A percentile compares a stretch with the other conserved stretches of the same genome.
phyloP scores from a whole-genome alignment of 1,140 invertebrate genomes.

The Anoplolepis gracilipes region DNA sequence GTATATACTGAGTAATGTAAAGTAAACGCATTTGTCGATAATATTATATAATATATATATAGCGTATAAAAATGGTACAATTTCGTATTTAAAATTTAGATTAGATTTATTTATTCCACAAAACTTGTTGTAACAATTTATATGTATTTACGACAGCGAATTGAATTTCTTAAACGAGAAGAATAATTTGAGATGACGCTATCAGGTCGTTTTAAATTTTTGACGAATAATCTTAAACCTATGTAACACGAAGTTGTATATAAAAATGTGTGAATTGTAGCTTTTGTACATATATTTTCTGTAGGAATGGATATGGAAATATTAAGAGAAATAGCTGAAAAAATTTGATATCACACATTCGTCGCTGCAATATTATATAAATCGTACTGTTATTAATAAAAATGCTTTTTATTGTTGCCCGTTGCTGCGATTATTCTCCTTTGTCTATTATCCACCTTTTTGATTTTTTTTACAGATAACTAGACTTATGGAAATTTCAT shows the following conservation, averaged over 20 bases:
- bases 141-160: neutral
- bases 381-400: slow-evolving; percentile 78
- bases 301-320: neutral
- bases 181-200: neutral
- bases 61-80: slow-evolving; percentile 46
- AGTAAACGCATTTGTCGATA: slow-evolving; percentile 34
- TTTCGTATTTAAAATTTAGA: slow-evolving; percentile 52
- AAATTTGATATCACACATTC: slow-evolving; percentile 62
- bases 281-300: slow-evolving; percentile 72
- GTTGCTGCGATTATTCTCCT: neutral
- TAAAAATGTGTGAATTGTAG: slow-evolving; percentile 53
- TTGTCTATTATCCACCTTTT: neutral
- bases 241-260: slow-evolving; percentile 55
- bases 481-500: no score
- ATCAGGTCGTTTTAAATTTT: neutral
- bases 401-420: slow-evolving; percentile 73
- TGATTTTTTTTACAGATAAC: neutral
- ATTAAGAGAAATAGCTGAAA: slow-evolving; percentile 34
- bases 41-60: neutral
- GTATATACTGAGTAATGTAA: slow-evolving; percentile 54
- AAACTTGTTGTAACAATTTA: slow-evolving; percentile 9
- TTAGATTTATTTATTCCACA: slow-evolving; percentile 65
- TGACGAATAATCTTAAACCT: neutral
- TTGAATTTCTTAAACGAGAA: neutral
- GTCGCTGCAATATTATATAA: slow-evolving; percentile 72